Evolutionary conservation across 2,888 invertebrate species (phyloP), one percentile per base, ranked within the genome.

Genomic region (Agrochola macilenta): DNA sequence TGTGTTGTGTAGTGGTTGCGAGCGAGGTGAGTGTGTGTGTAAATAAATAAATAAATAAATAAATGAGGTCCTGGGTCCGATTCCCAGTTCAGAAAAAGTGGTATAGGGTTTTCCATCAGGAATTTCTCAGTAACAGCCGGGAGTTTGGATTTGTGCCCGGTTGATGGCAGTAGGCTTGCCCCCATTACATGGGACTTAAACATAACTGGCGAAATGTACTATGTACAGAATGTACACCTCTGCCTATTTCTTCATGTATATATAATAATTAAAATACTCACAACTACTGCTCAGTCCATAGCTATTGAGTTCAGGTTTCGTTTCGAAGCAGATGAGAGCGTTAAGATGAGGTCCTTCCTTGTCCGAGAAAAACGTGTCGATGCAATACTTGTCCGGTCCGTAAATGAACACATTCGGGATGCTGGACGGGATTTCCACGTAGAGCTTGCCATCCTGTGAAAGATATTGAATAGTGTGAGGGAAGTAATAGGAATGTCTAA

Each of bases 401-500:
- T 89, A 86, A 26, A 93, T 84, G 23, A 85, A 84, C 90, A 92
- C 93, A 0, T 93, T 93, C 0, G 93, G 92, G 1, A 92, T 88
- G 20, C 11, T 77, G 54, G 82, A 78, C 0, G 92, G 87, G 20
- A 93, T 69, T 43, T 94, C 91, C 9, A 95, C 90, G 87, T 91
- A 94, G 1, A 96, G 90, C 0, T 89, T 88, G 0, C 96, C 96
- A 89, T 96, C 94, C 96, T 96, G 91, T 0, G 57, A 81, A 80
- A 77, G 39, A 76, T 14, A 30, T 20, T 12, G 11, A 17, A 2
- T 35, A 14, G 1, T 20, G 54, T 64, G 23, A 78, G 23, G 14
- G 1, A 78, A 68, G 77, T 61, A 9, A 12, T 61, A 76, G 23
- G 11, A 4, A 35, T 17, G 7, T 17, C 5, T 49, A 20, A 0